Evolutionary conservation across 2,113 vertebrate species (phyloP).

Genomic region (Pangasianodon gigas): DNA sequence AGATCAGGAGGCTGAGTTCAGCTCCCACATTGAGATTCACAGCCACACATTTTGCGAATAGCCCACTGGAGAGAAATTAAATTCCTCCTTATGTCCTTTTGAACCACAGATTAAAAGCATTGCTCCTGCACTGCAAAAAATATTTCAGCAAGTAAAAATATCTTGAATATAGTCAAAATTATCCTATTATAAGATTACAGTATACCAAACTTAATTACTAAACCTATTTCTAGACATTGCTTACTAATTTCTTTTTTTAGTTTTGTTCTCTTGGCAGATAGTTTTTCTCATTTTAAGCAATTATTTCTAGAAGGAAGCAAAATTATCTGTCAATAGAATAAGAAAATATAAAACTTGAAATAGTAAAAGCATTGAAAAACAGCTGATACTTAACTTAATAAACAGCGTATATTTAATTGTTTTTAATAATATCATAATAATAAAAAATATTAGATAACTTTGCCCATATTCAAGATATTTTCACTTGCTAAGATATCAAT

Average conservation of each 20-base stretch:
- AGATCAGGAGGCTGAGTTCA: neutral
- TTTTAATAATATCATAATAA: neutral
- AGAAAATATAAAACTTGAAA: neutral
- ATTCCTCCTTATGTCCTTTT: neutral
- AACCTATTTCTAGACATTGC: neutral
- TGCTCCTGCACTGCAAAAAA: neutral
- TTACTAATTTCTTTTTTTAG: neutral
- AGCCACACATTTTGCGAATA: neutral
- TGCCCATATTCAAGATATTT: neutral
- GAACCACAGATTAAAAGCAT: neutral
- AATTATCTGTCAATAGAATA: neutral
- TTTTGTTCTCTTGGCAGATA: neutral
- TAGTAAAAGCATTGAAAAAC: neutral
- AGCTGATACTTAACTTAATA: too few species aligned
- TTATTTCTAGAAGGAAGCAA: neutral
- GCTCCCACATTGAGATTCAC: neutral
- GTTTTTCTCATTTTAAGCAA: neutral
- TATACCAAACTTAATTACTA: neutral
- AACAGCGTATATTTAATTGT: neutral
- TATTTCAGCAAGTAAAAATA: neutral
- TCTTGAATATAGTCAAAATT: neutral
- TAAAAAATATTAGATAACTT: neutral
- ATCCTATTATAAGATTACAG: neutral
- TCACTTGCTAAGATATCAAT: neutral
- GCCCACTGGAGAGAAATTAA: conserved; percentile 3